These are phyloP conservation scores for Phrynocephalus forsythii DNA, from an alignment of 2,797 vertebrate species.

Conservation along the genomic window DNA sequence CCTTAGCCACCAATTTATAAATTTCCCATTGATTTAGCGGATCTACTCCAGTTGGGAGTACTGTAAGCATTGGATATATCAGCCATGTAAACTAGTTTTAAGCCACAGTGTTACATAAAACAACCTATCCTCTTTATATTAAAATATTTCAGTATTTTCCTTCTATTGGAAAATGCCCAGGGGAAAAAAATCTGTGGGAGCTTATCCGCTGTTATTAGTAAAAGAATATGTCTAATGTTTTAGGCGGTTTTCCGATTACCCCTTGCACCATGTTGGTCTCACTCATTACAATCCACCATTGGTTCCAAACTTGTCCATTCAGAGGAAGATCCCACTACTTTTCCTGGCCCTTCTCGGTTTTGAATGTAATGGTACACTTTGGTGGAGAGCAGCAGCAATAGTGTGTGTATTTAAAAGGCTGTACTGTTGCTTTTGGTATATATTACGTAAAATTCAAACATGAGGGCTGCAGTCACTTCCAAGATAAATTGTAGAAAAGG, in stretches of 20 bases:
- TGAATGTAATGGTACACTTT: slow-evolving; percentile 33
- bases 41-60: too few relatives aligned
- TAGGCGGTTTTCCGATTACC: slow-evolving; percentile 33
- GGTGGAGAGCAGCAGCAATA: slow-evolving; percentile 18
- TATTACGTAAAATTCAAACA: slow-evolving; percentile 37
- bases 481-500: slow-evolving; percentile 27
- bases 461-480: slow-evolving; percentile 36
- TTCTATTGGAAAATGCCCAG: background rate
- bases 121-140: slow-evolving; percentile 27
- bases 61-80: background rate
- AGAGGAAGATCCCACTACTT: background rate
- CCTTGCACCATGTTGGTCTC: slow-evolving; percentile 6
- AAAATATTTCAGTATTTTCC: background rate
- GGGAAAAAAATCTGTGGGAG: background rate
- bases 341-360: background rate
- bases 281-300: slow-evolving; percentile 36
- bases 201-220: background rate
- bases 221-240: slow-evolving; percentile 9
- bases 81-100: slow-evolving; percentile 12
- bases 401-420: slow-evolving; percentile 30
- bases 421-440: slow-evolving; percentile 32
- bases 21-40: too few relatives aligned
- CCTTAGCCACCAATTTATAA: too few relatives aligned
- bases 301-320: background rate
- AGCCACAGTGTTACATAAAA: slow-evolving; percentile 30